Evolutionary conservation across 2,113 vertebrate species (phyloP), one percentile per base, ranked within the genome.

Genomic region (Poeciliopsis prolifica): DNA sequence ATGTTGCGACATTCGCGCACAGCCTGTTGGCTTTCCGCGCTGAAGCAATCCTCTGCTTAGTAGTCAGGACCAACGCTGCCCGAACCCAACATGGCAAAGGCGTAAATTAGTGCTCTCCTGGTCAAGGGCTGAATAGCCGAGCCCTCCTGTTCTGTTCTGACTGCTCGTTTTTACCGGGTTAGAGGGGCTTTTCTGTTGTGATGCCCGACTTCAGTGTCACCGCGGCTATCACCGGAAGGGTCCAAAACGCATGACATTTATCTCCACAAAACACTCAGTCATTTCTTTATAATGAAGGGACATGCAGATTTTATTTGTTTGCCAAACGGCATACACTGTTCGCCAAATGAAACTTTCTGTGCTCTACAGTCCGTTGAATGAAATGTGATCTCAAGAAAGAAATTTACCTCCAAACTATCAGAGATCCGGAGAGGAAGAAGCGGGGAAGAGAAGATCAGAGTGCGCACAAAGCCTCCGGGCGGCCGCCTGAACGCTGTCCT

Each of bases 31-130:
- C 77, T 89, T 87, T 86, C 83, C 86, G 86, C 72, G 74, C 85
- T 92, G 88, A 88, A 94, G 93, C 92, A 91, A 92, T 89, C 87
- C 88, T 91, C 93, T 95, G 91, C 58, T 94, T 94, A 94, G 93
- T 94, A 94, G 93, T 95, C 93, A 87, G 87, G 90, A 91, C 94
- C 92, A 91, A 93, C 31, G 86, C 79, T 72, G 61, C 54, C 84
- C 85, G 86, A 92, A 87, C 91, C 88, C 90, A 91, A 92, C 91
- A 93, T 89, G 90, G 93, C 88, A 89, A 86, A 92, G 91, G 88
- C 92, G 92, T 94, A 94, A 94, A 95, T 95, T 94, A 95, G 93
- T 89, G 91, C 87, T 87, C 87, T 87, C 85, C 88, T 87, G 91
- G 72, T 91, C 89, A 78, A 37, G 69, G 67, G 10, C 86, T 93